Evolutionary conservation across 2,797 vertebrate species (phyloP), one percentile per base, ranked within the genome.

Genomic region (Anolis apletophallus): DNA sequence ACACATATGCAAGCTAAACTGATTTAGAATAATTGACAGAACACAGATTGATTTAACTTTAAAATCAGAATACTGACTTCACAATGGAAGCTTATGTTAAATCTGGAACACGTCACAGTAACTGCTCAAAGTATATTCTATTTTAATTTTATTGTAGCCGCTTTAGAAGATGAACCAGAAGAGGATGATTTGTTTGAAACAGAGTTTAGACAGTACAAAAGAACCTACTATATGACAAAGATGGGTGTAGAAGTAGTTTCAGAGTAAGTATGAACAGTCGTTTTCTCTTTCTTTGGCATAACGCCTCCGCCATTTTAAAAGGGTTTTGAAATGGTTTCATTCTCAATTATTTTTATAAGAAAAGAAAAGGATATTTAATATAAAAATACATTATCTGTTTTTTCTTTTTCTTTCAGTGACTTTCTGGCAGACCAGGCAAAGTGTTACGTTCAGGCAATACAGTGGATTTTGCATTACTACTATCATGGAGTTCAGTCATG

Each of bases 391-490:
- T 64, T 8, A 64, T 64, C 8, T 67, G 50, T 2, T 86, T 84
- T 55, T 76, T 80, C 91, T 88, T 94, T 69, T 88, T 12, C 90
- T 93, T 95, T 29, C 94, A 99, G 99, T 91, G 98, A 98, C 77
- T 99, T 99, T 95, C 96, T 99, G 85, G 98, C 98, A 87, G 93
- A 95, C 75, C 99, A 99, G 94, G 98, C 98, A 86, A 95, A 95
- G 89, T 99, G 98, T 94, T 99, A 99, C 23, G 97, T 99, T 84
- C 98, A 98, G 94, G 99, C 98, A 72, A 99, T 99, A 96, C 99
- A 99, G 88, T 99, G 99, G 99, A 98, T 99, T 95, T 97, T 99
- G 61, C 98, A 99, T 94, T 99, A 99, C 94, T 99, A 99, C 91
- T 99, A 99, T 93, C 98, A 99, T 29, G 99, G 99, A 86, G 99